Evolutionary conservation across 1,140 invertebrate species (phyloP).

Genomic region (Bombus polaris): DNA sequence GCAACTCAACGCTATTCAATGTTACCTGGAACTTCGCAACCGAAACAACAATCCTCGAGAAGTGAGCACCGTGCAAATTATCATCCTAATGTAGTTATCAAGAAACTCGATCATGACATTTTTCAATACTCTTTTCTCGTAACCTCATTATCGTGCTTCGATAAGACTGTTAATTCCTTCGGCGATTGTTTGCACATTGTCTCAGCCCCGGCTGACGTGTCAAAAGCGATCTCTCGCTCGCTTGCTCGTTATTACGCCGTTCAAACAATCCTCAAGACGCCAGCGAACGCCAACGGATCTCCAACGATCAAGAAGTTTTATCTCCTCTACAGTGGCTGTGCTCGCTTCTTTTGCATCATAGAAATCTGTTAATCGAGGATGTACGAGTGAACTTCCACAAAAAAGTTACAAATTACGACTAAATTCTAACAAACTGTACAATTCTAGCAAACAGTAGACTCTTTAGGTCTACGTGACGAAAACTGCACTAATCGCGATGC

Average conservation of each 20-base stretch:
- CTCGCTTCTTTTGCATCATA: too few species aligned
- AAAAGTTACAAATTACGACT: not conserved
- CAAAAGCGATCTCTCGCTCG: constrained; percentile 18
- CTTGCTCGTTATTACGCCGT: constrained; percentile 6
- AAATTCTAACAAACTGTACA: not conserved
- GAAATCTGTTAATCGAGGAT: not conserved
- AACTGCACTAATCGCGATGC: not conserved
- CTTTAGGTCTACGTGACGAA: not conserved
- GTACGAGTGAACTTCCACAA: not conserved
- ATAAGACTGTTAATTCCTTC: constrained; percentile 34
- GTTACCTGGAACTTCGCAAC: too few species aligned
- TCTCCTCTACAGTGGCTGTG: not conserved
- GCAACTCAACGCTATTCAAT: not conserved
- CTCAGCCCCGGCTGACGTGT: constrained; percentile 15
- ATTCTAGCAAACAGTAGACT: not conserved
- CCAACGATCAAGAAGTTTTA: not conserved
- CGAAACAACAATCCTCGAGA: not conserved
- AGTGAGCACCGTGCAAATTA: not conserved
- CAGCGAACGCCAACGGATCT: not conserved
- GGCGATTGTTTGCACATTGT: constrained; percentile 26
- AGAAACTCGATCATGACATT: not conserved
- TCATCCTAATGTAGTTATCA: not conserved
- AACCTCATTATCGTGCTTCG: not conserved
- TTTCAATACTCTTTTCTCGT: not conserved
- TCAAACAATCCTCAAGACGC: constrained; percentile 33